Conservation (phyloP, 2,113 vertebrate genomes). For the Tonatia bakeri region DNA sequence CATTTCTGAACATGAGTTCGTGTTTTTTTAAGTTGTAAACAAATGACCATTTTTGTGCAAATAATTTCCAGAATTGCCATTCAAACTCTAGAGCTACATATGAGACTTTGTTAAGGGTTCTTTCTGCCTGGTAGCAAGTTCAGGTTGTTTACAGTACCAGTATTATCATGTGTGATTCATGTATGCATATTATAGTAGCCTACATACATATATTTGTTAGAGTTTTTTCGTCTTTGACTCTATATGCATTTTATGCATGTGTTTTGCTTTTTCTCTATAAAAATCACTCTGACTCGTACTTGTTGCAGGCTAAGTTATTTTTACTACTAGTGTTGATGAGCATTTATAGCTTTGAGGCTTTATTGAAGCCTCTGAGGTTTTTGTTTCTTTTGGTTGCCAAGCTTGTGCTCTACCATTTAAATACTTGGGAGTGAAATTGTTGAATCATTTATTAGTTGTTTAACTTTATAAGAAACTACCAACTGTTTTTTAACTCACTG, state of each 20-base stretch:
- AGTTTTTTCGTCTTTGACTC: neutral
- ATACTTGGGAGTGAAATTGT: constrained; percentile 3
- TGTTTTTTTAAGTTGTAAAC: neutral
- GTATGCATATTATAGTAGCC: neutral
- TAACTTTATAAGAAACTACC: constrained; percentile 1
- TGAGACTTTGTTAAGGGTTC: neutral
- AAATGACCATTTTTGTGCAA: neutral
- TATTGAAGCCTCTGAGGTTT: neutral
- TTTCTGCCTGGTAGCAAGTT: neutral
- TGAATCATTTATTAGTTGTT: neutral
- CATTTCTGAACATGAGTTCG: constrained; percentile 4
- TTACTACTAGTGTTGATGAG: neutral
- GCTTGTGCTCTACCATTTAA: neutral
- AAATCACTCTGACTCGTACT: neutral
- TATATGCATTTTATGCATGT: neutral
- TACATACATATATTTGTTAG: neutral
- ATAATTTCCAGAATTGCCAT: neutral
- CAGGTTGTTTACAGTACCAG: neutral
- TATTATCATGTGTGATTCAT: neutral
- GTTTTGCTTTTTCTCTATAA: neutral
- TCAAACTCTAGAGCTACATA: neutral
- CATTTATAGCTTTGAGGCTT: constrained; percentile 16
- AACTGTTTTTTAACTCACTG: neutral
- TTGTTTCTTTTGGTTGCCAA: neutral
- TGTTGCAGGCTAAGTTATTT: neutral